Evolutionary conservation across 1,140 invertebrate species (phyloP).

Genomic region (Macrobrachium rosenbergii): DNA sequence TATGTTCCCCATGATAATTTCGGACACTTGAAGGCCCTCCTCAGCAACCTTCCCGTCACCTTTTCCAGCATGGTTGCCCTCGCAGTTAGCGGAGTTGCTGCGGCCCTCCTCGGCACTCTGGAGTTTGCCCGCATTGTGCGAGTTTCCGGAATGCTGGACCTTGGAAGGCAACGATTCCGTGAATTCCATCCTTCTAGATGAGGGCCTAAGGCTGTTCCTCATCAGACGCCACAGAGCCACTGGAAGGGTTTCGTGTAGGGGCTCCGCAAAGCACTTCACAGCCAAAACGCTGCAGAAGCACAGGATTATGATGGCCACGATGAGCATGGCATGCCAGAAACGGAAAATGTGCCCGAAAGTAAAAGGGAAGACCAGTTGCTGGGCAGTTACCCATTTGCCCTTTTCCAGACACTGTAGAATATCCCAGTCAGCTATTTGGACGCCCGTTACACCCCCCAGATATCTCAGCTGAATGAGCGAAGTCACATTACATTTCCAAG

Average conservation of each 20-base stretch:
- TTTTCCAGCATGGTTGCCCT: no score
- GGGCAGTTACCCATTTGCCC: constrained; percentile 11
- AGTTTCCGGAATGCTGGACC: no score
- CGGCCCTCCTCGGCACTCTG: no score
- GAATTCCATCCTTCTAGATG: no score
- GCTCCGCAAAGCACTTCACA: constrained; percentile 20
- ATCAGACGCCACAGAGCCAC: constrained; percentile 2
- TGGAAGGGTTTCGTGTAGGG: not conserved
- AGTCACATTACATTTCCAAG: constrained; percentile 30
- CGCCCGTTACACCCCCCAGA: not conserved
- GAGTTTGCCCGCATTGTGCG: no score
- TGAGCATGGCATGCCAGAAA: constrained; percentile 34
- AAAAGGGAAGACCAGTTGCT: constrained; percentile 36
- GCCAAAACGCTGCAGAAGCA: constrained; percentile 34
- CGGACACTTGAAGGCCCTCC: no score
- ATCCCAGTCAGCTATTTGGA: constrained; percentile 42
- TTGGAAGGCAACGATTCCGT: no score
- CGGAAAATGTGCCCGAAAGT: not conserved
- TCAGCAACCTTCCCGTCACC: no score
- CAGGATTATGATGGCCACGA: not conserved
- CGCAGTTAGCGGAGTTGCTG: no score
- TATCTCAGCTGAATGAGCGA: constrained; percentile 12
- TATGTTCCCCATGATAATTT: no score
- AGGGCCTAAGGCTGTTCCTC: no score
- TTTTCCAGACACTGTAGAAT: not conserved